A percentile compares a stretch with the other conserved stretches of the same genome.
Evolutionary conservation across 2,888 invertebrate genomes (phyloP).

Genomic region (Aporophyla nigra): DNA sequence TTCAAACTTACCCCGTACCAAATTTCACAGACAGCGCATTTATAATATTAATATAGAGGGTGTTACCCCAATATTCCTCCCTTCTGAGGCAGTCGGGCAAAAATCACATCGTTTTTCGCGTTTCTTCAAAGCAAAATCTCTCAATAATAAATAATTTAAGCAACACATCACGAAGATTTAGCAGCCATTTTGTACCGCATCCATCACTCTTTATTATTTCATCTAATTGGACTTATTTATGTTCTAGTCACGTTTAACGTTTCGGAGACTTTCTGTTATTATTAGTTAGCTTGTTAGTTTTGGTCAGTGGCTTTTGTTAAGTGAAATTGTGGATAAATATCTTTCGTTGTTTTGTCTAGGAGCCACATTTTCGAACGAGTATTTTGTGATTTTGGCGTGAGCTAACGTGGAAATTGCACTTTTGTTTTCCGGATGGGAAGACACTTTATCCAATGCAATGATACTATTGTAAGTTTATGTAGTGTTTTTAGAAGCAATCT

Average conservation of each 20-base stretch:
- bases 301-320: conserved; percentile 33
- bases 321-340: conserved; percentile 19
- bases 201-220: conserved; percentile 45
- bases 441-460: not conserved
- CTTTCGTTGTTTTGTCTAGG: conserved; percentile 7
- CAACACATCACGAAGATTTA: not conserved
- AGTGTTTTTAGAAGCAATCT: not conserved
- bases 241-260: conserved; percentile 65
- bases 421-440: not conserved
- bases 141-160: conserved; percentile 8
- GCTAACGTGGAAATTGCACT: conserved; percentile 6
- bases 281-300: conserved; percentile 50
- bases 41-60: too few species aligned
- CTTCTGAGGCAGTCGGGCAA: not conserved
- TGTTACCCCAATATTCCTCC: not conserved
- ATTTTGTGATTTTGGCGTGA: not conserved
- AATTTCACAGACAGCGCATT: too few species aligned
- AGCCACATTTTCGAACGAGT: not conserved
- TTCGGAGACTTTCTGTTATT: conserved; percentile 28
- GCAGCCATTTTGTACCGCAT: conserved; percentile 17
- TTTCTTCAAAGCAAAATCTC: conserved; percentile 7
- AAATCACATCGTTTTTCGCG: not conserved
- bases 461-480: not conserved
- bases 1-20: too few species aligned
- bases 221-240: conserved; percentile 56